Conservation (phyloP, 2,888 invertebrate species). For the Sinhomidia bicolor region DNA sequence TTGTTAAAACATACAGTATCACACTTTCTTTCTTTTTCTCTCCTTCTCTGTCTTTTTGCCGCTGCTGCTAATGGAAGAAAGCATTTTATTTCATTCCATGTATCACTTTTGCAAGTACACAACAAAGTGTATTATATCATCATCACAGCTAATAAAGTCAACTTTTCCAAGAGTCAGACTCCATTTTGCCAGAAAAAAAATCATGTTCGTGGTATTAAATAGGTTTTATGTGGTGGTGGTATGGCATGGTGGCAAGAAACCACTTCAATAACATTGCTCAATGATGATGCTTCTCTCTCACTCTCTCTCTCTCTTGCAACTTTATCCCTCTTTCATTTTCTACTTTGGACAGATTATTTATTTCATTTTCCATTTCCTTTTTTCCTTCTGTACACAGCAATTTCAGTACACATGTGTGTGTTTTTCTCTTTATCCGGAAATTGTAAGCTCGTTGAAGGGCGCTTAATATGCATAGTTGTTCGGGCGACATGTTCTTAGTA, state of each 20-base stretch:
- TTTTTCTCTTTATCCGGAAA: too few relatives aligned
- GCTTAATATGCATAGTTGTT: too few relatives aligned
- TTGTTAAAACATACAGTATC: background rate
- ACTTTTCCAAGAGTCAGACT: background rate
- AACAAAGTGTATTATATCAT: conserved; percentile 10
- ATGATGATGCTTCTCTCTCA: too few relatives aligned
- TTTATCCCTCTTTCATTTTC: background rate
- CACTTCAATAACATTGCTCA: background rate
- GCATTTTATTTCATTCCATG: background rate
- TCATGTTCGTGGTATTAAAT: conserved; percentile 5
- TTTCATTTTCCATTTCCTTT: too few relatives aligned
- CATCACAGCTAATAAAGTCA: conserved; percentile 15
- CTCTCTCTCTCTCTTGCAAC: background rate
- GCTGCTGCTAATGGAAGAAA: background rate
- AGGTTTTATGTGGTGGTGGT: background rate
- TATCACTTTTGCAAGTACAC: background rate
- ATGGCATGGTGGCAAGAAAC: too few relatives aligned
- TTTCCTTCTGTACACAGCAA: too few relatives aligned
- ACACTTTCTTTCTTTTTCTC: background rate
- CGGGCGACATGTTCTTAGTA: too few relatives aligned
- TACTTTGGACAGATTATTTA: background rate
- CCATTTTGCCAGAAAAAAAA: background rate
- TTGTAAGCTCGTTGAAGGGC: too few relatives aligned
- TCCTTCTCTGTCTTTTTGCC: background rate
- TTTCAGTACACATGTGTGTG: background rate